Evolutionary conservation across 2,113 vertebrate species (phyloP), one percentile per base, ranked within the genome.

Genomic region (Neolamprologus fasciatus): DNA sequence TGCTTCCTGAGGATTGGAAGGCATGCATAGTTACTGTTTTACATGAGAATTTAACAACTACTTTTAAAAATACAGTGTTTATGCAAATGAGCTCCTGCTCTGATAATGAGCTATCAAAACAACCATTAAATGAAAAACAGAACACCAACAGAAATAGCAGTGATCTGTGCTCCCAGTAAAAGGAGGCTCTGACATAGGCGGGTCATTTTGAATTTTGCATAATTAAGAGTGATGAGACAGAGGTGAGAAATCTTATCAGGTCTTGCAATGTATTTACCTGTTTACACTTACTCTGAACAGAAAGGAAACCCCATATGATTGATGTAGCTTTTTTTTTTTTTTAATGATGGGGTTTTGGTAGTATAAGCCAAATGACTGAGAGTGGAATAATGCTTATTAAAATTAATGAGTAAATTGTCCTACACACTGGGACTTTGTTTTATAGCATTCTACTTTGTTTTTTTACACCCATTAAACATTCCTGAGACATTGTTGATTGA

Each of bases 391-490:
- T 55, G 33, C 40, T 28, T 89, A 79, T 86, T 55, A 53, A 88
- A 90, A 91, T 78, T 31, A 83, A 91, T 93, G 80, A 86, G 83
- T 40, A 87, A 89, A 89, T 89, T 6, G 76, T 87, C 84, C 47
- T 19, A 57, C 86, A 31, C n/a, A 68, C 57, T 45, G 57, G 78
- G 55, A 53, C 81, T 85, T 82, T 76, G 61, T 54, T 58, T 85
- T 79, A 58, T 47, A 66, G 33, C 68, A 53, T 81, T 33, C 21
- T 89, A n/a, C 83, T 87, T n/a, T 66, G 61, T 2, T 7, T 19
- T 80, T 87, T 86, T 71, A 89, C 40, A 9, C 9, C 66, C 33
- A 90, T 85, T 81, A 87, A 78, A 86, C 23, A 87, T 88, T 86
- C 55, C 42, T 45, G 81, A 84, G 78, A 82, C 80, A 66, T 78